Base-by-base conservation (phyloP, 1,140 invertebrate genomes). In the Holotrichia oblita region DNA sequence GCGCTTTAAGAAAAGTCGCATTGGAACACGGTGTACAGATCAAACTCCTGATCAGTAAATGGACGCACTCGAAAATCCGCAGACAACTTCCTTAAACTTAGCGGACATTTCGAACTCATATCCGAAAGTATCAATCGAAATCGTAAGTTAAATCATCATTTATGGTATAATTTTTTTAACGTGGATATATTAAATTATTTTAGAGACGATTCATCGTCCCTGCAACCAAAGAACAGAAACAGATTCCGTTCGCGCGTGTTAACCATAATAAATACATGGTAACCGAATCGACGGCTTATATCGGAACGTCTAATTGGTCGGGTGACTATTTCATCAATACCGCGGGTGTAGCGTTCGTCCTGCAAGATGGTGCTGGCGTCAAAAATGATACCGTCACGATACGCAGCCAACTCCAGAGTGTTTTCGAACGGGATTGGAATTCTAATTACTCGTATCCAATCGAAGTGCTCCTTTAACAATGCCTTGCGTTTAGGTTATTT, bases 181-280 rank as follows among this genome's bases (percentile, higher is more conserved):
- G n/a, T n/a, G n/a, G n/a, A n/a, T 76, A 3, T 17, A 61, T 83
- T 81, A 81, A 83, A 78, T 44, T 55, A 44, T 90, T 90, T 17
- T 85, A 96, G 95, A 93, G 91, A 87, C 89, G 93, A 77, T 97
- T 97, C 85, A 89, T 93, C 64, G 95, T 96, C 14, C 96, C 95
- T 10, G 90, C 91, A 0, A 93, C 91, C 73, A 87, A 91, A 2
- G 90, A 92, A 22, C 95, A 98, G 85, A 87, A 89, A 59, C 92
- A 94, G 86, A 97, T 99, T 82, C 97, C 97, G 6, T 98, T 89
- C 88, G 91, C 92, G 0, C 89, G 98, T 79, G 98, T 99, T 0
- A 99, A 99, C 87, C 98, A 99, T 87, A 99, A 99, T 86, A 99
- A 99, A 86, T 99, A 98, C 86, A 99, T 99, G 98, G 97, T 99